Conservation (phyloP, 2,888 invertebrate species). For the Drosophila helvetica region DNA sequence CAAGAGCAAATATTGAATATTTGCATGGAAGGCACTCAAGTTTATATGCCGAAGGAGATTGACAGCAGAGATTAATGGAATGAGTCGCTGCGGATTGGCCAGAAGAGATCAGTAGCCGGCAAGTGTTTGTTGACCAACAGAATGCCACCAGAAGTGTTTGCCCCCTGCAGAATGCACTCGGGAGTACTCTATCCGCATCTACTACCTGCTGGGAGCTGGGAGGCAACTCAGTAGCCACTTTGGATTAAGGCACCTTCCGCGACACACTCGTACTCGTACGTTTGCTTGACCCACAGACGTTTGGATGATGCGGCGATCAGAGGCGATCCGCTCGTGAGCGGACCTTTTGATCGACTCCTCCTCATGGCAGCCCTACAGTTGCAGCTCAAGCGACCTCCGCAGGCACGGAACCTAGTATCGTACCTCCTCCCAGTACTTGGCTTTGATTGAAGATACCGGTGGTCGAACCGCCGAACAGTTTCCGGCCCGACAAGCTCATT, state of each 20-base stretch:
- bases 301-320: constrained; percentile 8
- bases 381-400: constrained; percentile 61
- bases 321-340: constrained; percentile 44
- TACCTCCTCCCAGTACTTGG: constrained; percentile 40
- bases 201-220: constrained; percentile 43
- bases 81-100: constrained; percentile 29
- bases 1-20: constrained; percentile 74
- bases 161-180: constrained; percentile 33
- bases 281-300: constrained; percentile 75
- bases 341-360: constrained; percentile 63
- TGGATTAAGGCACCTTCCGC: constrained; percentile 65
- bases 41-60: constrained; percentile 78
- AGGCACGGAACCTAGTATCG: neutral
- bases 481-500: constrained; percentile 76
- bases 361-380: constrained; percentile 60
- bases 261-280: constrained; percentile 20
- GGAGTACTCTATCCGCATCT: constrained; percentile 3
- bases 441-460: constrained; percentile 63
- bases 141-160: constrained; percentile 69
- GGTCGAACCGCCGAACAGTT: constrained; percentile 37
- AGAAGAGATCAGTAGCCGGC: constrained; percentile 61
- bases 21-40: constrained; percentile 73
- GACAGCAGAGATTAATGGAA: constrained; percentile 71
- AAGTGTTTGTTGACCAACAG: constrained; percentile 61
- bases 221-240: constrained; percentile 77